phyloP scores from a whole-genome alignment of 1,140 invertebrate species.

The Acromyrmex echinatior region DNA sequence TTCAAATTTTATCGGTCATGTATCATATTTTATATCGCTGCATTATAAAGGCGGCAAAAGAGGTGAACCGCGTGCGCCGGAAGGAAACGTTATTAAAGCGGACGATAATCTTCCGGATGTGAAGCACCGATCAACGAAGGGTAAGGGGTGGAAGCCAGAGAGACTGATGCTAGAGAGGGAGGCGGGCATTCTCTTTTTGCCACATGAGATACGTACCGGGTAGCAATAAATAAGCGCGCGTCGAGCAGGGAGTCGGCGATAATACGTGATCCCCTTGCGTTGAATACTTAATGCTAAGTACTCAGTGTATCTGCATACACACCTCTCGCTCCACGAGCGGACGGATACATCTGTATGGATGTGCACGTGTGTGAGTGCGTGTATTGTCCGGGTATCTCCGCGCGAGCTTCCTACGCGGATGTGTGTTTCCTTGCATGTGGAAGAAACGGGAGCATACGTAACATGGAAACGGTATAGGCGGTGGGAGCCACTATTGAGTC shows the following conservation, averaged over 20 bases:
- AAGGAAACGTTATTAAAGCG: conserved; percentile 67
- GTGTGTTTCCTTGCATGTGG: conserved; percentile 63
- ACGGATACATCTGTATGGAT: conserved; percentile 49
- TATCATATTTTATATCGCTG: conserved; percentile 27
- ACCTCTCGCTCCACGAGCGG: conserved; percentile 36
- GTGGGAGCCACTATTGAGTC: conserved; percentile 84
- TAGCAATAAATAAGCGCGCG: conserved; percentile 84
- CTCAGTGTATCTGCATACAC: conserved; percentile 84
- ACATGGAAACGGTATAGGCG: conserved; percentile 76
- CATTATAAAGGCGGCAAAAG: conserved; percentile 49
- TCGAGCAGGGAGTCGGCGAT: conserved; percentile 82
- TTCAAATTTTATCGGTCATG: conserved; percentile 35
- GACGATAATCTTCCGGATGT: conserved; percentile 68
- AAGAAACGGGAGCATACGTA: conserved; percentile 81
- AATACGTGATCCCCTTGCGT: conserved; percentile 86
- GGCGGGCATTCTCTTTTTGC: conserved; percentile 72
- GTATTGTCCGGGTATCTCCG: conserved; percentile 63
- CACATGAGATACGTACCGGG: conserved; percentile 72
- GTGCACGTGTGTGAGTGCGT: conserved; percentile 38
- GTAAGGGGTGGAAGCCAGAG: conserved; percentile 43
- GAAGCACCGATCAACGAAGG: conserved; percentile 53
- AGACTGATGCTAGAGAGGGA: conserved; percentile 46
- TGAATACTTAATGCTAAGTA: conserved; percentile 87
- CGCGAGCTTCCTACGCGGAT: conserved; percentile 43
- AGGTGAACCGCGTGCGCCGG: conserved; percentile 46